These are phyloP conservation scores for Bathybates hornii DNA, from an alignment of 2,113 vertebrate genomes.

Conservation along the genomic window DNA sequence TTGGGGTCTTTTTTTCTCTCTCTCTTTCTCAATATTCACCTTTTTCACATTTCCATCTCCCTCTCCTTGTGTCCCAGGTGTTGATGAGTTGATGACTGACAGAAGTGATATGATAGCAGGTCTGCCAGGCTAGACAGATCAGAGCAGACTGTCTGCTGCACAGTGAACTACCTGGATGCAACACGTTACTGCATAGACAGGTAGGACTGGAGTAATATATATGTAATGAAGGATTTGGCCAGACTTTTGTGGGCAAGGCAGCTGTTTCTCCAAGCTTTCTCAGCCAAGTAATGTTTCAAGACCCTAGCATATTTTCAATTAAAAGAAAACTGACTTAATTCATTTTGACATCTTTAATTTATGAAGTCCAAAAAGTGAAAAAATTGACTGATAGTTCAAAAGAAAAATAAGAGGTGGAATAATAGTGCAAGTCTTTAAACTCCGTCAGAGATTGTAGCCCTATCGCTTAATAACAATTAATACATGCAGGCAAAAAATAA, in stretches of 20 bases:
- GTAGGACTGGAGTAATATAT: slow-evolving; percentile 12
- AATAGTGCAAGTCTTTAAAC: background rate
- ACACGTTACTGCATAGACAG: slow-evolving; percentile 6
- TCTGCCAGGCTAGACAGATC: slow-evolving; percentile 6
- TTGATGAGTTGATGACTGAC: slow-evolving; percentile 10
- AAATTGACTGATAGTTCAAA: background rate
- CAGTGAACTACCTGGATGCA: slow-evolving; percentile 31
- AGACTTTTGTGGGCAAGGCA: background rate
- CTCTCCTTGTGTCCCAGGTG: slow-evolving; percentile 4
- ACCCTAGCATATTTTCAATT: slow-evolving; percentile 2
- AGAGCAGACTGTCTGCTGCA: slow-evolving; percentile 18
- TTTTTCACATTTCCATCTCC: background rate
- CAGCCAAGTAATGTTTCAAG: background rate
- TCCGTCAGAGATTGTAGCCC: background rate
- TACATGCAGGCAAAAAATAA: background rate
- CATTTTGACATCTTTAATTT: background rate
- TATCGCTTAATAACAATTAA: background rate
- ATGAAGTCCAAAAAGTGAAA: background rate
- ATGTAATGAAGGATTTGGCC: background rate
- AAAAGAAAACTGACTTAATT: background rate
- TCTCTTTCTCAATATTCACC: background rate
- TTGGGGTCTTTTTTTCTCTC: background rate
- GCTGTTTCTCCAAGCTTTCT: background rate
- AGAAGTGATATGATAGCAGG: slow-evolving; percentile 40
- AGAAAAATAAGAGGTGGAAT: background rate